Evolutionary conservation across 2,888 invertebrate genomes (phyloP), one percentile per base, ranked within the genome.

Genomic region (Phasia obesa): DNA sequence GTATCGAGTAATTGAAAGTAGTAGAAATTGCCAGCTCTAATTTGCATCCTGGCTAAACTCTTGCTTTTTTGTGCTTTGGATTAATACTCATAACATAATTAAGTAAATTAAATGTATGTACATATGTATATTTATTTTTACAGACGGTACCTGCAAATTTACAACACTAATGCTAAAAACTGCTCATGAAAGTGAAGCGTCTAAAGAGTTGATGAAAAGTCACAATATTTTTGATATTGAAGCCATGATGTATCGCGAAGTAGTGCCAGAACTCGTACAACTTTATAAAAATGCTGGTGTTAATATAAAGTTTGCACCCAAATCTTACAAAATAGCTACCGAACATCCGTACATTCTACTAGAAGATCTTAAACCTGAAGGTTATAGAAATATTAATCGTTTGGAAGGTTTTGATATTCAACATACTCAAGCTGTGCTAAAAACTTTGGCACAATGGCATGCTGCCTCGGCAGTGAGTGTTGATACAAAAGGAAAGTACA

Each of bases 401-500:
- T 74, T 86, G 1, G 85, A 84, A 4, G 89, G 89, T 6, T 80
- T 89, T 4, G 87, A 88, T 23, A 85, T 86, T 83, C 84, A 84
- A 0, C 88, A 88, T 51, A 86, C 87, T 6, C 81, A 87, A 49
- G 51, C 84, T 3, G 86, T 86, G 3, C 67, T 89, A 5, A 82
- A 85, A 53, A 89, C 88, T 49, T 47, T 88, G 23, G 89, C 89
- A 6, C 85, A 89, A 51, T 89, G 88, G 85, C 89, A 90, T 87
- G 89, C 89, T 0, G 88, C 87, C 0, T 87, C 88, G 11, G 88
- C 87, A 2, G 85, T 85, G 25, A 81, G 86, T 6, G 84, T 84
- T 7, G 86, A 80, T 25, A 81, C 73, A 6, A 85, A 76, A 23
- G 87, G 87, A 3, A 57, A 74, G 0, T 89, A 86, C 73, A 86